A percentile compares a stretch with the other conserved stretches of the same genome.
Conservation (phyloP, 2,797 vertebrate genomes). For the Scyliorhinus canicula region DNA sequence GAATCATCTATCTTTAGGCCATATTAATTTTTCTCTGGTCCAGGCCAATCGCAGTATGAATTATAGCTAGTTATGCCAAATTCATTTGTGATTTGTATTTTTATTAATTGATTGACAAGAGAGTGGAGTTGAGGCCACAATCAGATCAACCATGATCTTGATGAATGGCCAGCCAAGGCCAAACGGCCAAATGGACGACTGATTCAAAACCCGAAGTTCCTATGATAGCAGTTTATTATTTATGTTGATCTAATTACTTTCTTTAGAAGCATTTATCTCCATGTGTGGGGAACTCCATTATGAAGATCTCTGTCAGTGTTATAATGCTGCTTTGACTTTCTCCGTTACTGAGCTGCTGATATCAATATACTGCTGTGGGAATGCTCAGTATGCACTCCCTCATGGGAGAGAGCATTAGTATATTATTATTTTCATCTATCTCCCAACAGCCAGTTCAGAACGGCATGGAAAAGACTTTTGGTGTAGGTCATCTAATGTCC, state of each 20-base stretch:
- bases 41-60: not conserved
- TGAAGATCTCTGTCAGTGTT: not conserved
- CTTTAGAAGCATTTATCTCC: not conserved
- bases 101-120: not conserved
- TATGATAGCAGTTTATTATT: not conserved
- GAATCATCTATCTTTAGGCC: not conserved
- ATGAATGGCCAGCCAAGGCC: too few species aligned
- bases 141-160: too few species aligned
- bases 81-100: not conserved
- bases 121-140: too few species aligned
- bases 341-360: not conserved
- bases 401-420: not conserved
- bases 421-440: not conserved
- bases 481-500: not conserved
- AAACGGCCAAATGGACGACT: too few species aligned
- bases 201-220: too few species aligned
- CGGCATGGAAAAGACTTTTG: not conserved
- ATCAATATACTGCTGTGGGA: not conserved
- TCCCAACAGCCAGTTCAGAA: not conserved
- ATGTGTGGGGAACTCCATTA: not conserved
- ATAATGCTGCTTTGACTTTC: not conserved
- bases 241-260: not conserved
- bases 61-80: not conserved
- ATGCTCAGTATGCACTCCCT: not conserved
- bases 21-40: not conserved